phyloP scores from a whole-genome alignment of 2,113 vertebrate species.

The Perca schrenkii region DNA sequence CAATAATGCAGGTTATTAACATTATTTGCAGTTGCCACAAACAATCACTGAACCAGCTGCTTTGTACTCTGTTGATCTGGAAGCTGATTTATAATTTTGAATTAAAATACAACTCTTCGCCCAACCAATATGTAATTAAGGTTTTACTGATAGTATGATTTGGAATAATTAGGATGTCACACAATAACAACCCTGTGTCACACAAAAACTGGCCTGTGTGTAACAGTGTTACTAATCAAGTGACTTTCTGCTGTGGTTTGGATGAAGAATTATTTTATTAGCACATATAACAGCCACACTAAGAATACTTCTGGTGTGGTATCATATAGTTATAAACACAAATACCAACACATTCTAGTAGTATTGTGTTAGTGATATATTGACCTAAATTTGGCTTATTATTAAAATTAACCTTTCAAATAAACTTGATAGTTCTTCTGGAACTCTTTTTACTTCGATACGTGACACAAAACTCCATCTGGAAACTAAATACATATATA shows the following conservation, averaged over 20 bases:
- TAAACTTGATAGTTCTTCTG: not conserved
- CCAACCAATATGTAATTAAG: not conserved
- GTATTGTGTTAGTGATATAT: too few species aligned
- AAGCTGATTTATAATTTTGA: not conserved
- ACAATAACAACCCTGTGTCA: not conserved
- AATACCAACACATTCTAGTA: not conserved
- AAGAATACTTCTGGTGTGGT: not conserved
- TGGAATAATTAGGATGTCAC: not conserved
- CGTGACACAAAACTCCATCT: slow-evolving; percentile 18
- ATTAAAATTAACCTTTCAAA: not conserved
- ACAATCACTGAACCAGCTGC: not conserved
- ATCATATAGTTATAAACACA: not conserved
- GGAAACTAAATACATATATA: slow-evolving; percentile 3
- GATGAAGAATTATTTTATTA: not conserved
- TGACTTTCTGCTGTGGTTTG: not conserved
- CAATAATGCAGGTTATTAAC: not conserved
- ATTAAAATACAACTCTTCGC: not conserved
- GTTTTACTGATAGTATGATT: not conserved
- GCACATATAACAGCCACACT: not conserved
- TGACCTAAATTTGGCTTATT: too few species aligned
- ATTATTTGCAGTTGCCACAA: not conserved
- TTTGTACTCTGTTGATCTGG: too few species aligned
- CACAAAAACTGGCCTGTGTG: not conserved
- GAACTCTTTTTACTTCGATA: not conserved
- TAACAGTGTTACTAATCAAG: not conserved